Evolutionary conservation across 2,888 invertebrate genomes (phyloP).

Genomic region (Euplexia lucipara): DNA sequence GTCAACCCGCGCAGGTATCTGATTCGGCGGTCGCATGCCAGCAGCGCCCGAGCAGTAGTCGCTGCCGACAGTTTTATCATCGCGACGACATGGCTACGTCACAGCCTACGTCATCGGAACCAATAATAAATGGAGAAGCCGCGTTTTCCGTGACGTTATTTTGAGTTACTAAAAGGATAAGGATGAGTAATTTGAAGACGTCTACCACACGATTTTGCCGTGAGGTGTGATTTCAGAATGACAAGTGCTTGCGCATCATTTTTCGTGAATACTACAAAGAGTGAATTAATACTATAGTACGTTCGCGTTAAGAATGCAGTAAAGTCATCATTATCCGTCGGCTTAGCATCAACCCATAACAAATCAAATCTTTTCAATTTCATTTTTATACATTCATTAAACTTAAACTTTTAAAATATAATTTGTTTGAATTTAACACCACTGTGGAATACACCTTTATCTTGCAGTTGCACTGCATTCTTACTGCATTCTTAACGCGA

Average conservation of each 20-base stretch:
- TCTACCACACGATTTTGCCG: slow-evolving; percentile 25
- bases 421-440: too few relatives aligned
- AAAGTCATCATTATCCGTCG: too few relatives aligned
- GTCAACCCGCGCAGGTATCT: slow-evolving; percentile 54
- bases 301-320: too few relatives aligned
- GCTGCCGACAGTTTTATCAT: slow-evolving; percentile 58
- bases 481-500: too few relatives aligned
- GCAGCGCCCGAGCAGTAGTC: slow-evolving; percentile 40
- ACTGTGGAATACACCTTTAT: too few relatives aligned
- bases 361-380: too few relatives aligned
- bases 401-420: too few relatives aligned
- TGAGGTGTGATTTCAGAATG: slow-evolving; percentile 8
- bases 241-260: slow-evolving; percentile 6
- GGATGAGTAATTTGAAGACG: slow-evolving; percentile 41
- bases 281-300: too few relatives aligned
- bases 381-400: too few relatives aligned
- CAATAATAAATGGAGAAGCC: slow-evolving; percentile 62
- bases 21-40: slow-evolving; percentile 70
- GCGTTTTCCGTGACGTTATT: slow-evolving; percentile 49
- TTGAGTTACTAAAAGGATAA: slow-evolving; percentile 45
- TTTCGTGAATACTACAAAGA: too few relatives aligned
- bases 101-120: slow-evolving; percentile 64
- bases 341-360: too few relatives aligned
- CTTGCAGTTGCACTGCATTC: too few relatives aligned
- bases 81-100: slow-evolving; percentile 65